A percentile compares a stretch with the other conserved stretches of the same genome.
Evolutionary conservation across 1,140 invertebrate species (phyloP).

Genomic region (Diachasmimorpha longicaudata): DNA sequence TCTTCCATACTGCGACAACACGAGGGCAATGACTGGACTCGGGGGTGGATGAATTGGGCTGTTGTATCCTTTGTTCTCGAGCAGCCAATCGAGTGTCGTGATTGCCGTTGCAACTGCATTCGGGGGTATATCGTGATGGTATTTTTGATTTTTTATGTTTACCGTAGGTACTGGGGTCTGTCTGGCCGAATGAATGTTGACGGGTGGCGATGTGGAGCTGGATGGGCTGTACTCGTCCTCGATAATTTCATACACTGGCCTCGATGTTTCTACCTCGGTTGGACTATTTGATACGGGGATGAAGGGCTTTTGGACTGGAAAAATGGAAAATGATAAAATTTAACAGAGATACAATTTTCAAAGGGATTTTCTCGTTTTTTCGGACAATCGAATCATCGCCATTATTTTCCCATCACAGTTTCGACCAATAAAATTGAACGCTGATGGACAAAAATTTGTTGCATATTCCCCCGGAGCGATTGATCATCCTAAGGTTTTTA

Average conservation of each 20-base stretch:
- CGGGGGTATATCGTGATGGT: not conserved
- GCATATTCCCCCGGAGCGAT: no score
- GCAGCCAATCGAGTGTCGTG: conserved; percentile 43
- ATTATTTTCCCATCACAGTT: no score
- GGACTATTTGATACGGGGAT: not conserved
- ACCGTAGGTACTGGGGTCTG: not conserved
- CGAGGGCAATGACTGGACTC: conserved; percentile 66
- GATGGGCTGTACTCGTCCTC: conserved; percentile 1
- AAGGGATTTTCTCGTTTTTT: no score
- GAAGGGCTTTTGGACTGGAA: not conserved
- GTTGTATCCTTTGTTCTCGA: conserved; percentile 57
- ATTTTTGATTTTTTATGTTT: conserved; percentile 4
- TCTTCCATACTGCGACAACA: conserved; percentile 68
- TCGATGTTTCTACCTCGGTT: conserved; percentile 9
- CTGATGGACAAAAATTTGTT: no score
- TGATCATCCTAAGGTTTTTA: no score
- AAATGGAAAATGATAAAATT: not conserved
- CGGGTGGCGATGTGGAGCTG: not conserved
- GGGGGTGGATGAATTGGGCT: conserved; percentile 63
- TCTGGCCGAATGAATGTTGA: conserved; percentile 9
- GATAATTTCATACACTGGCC: conserved; percentile 21
- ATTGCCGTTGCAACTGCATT: conserved; percentile 20
- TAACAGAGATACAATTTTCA: no score
- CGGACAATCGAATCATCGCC: no score
- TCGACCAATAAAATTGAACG: no score